Evolutionary conservation across 2,888 invertebrate genomes (phyloP), one percentile per base, ranked within the genome.

Genomic region (Monochamus alternatus): DNA sequence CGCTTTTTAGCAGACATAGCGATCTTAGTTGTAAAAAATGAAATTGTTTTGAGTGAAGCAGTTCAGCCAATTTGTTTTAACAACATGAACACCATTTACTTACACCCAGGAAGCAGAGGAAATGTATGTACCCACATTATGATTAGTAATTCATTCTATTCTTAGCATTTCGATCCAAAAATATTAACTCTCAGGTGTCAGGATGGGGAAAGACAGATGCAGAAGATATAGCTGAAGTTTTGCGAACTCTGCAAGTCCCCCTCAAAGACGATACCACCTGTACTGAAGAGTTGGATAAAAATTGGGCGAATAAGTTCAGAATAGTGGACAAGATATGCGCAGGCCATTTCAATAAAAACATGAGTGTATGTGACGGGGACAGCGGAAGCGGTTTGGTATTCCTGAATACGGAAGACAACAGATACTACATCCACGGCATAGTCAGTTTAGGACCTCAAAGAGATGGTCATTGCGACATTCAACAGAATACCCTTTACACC

Each of bases 21-120:
- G 8, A 10, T 79, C 8, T 31, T 80, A 31, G 76, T 78, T 3
- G 74, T 74, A 2, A 63, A 76, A 47, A 58, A 65, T 5, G 58
- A 71, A 1, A 75, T 80, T 44, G 64, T 44, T 52, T 63, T 78
- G 30, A 75, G 72, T 31, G 73, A 76, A 22, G 62, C 68, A 8
- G 74, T 80, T 1, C 80, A 79, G 47, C 80, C 80, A 4, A 60
- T 65, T 63, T 80, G 80, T 44, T 75, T 77, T 30, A 75, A 76
- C 30, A 69, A 79, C 14, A 59, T 80, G 1, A 73, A 76, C 30
- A 64, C n/a, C 58, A 74, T 80, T 14, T 47, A 72, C 55, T 55
- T 78, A 10, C 68, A 52, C 31, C 59, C 75, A 12, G 68, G 73
- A 31, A 58, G 74, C 22, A 44, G 69, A 7, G 80, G 80, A 67